These are phyloP conservation scores for Oreohelix idahoensis DNA, from an alignment of 1,140 invertebrate genomes.

Conservation along the genomic window DNA sequence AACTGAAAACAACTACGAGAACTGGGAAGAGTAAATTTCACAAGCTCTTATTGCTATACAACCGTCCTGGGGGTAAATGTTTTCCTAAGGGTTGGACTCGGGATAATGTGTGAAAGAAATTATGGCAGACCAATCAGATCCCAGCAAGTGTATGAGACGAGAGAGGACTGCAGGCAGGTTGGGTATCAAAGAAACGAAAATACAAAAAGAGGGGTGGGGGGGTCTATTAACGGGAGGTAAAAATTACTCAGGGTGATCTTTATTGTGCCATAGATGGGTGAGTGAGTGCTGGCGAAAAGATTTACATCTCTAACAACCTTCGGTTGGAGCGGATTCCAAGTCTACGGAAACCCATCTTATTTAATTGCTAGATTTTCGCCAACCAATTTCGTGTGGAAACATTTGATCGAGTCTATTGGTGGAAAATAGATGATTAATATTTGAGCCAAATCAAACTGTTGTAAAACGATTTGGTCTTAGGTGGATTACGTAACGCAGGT, in stretches of 20 bases:
- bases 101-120: slow-evolving; percentile 2
- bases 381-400: background rate
- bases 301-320: slow-evolving; percentile 1
- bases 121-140: slow-evolving; percentile 6
- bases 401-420: background rate
- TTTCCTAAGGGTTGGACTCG: slow-evolving; percentile 1
- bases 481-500: background rate
- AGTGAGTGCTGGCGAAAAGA: background rate
- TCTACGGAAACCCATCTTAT: background rate
- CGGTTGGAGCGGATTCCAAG: background rate
- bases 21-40: background rate
- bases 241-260: slow-evolving; percentile 4
- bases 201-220: background rate
- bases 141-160: background rate
- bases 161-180: background rate
- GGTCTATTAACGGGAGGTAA: background rate
- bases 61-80: background rate
- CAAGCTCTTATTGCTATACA: background rate
- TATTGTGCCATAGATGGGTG: slow-evolving; percentile 13
- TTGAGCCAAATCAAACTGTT: background rate
- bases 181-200: background rate
- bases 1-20: background rate
- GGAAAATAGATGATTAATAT: slow-evolving; percentile 12
- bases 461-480: background rate
- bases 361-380: slow-evolving; percentile 7